phyloP scores from a whole-genome alignment of 2,888 invertebrate genomes.

The Thumatha senex region DNA sequence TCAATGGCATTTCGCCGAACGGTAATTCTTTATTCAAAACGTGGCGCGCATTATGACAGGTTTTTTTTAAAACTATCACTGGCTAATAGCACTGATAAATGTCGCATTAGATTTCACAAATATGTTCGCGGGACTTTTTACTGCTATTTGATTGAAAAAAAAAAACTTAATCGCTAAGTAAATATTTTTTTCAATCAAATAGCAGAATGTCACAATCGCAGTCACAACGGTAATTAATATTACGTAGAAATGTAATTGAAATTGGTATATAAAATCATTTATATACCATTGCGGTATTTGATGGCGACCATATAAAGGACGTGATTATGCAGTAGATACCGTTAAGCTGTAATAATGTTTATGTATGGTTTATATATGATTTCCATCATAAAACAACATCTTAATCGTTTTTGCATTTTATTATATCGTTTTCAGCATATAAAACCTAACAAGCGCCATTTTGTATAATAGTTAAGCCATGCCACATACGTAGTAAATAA shows the following conservation, averaged over 20 bases:
- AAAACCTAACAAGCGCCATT: background rate
- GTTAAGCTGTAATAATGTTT: background rate
- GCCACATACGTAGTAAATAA: background rate
- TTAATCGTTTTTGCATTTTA: background rate
- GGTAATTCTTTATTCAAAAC: constrained; percentile 2
- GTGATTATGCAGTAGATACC: background rate
- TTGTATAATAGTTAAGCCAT: background rate
- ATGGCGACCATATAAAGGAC: background rate
- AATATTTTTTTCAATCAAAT: no score
- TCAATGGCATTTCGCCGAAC: constrained; percentile 24
- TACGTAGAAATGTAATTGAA: background rate
- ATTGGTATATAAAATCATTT: background rate
- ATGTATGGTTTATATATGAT: background rate
- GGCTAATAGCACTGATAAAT: no score
- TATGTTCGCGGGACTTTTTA: no score
- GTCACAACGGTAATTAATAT: background rate
- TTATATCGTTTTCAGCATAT: no score
- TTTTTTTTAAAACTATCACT: background rate
- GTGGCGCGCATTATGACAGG: constrained; percentile 4
- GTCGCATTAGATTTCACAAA: no score
- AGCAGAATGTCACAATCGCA: background rate
- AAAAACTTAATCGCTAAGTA: no score
- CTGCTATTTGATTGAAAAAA: no score
- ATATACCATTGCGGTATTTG: constrained; percentile 1
- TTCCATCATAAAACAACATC: background rate